Evolutionary conservation across 2,888 invertebrate genomes (phyloP).

Genomic region (Diploptera punctata): DNA sequence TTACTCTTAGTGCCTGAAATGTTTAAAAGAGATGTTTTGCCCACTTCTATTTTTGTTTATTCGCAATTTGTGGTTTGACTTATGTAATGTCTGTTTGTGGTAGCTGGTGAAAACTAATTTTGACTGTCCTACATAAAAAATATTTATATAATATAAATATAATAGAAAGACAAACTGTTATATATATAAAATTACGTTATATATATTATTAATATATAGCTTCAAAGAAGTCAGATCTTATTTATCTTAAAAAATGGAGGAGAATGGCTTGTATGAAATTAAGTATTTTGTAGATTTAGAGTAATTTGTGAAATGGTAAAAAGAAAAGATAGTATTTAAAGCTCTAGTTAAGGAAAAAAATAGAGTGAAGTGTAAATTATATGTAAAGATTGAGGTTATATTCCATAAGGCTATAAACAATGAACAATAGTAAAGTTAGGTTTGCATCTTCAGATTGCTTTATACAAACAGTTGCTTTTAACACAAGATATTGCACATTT

Average conservation of each 20-base stretch:
- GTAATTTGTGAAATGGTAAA: background rate
- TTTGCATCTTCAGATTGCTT: background rate
- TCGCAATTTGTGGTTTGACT: background rate
- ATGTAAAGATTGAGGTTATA: background rate
- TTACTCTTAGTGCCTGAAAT: constrained; percentile 29
- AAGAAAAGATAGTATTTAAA: background rate
- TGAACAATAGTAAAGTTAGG: background rate
- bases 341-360: constrained; percentile 1
- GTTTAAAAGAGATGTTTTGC: constrained; percentile 4
- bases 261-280: constrained; percentile 16
- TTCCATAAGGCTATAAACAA: background rate
- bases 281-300: constrained; percentile 14
- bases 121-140: background rate
- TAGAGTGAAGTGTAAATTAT: background rate
- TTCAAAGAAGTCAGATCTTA: constrained; percentile 8
- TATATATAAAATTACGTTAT: no score
- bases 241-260: background rate
- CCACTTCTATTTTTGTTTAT: constrained; percentile 12
- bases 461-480: background rate
- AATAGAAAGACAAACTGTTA: constrained; percentile 8
- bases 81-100: background rate
- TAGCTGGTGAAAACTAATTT: background rate
- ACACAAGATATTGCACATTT: background rate
- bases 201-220: constrained; percentile 13
- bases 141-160: constrained; percentile 18